Evolutionary conservation across 2,797 vertebrate genomes (phyloP).

Genomic region (Lophura swinhoii): DNA sequence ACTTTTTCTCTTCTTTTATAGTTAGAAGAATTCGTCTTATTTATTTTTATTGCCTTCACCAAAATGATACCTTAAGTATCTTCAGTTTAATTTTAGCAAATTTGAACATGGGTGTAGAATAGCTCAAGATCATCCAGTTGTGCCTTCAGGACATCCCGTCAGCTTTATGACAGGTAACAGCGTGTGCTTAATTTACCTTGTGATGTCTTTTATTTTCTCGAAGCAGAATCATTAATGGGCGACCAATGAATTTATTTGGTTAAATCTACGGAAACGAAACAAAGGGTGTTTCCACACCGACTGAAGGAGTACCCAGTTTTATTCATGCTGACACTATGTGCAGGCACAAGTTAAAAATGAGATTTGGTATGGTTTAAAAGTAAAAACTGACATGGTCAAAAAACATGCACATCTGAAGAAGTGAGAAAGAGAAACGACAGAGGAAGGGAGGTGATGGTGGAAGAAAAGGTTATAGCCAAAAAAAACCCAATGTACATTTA

Average conservation of each 20-base stretch:
- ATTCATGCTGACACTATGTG: neutral
- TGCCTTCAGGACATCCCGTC: neutral
- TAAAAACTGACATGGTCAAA: neutral
- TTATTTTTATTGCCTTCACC: neutral
- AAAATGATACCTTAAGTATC: neutral
- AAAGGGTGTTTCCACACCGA: neutral
- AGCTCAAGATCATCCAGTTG: neutral
- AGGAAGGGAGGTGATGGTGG: neutral
- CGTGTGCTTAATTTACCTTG: neutral
- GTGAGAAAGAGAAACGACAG: neutral
- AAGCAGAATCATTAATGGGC: neutral
- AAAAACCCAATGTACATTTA: neutral
- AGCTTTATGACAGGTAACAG: neutral
- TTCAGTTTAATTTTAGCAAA: neutral
- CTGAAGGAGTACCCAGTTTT: neutral
- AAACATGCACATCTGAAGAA: rapidly evolving
- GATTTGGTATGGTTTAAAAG: neutral
- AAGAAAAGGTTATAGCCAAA: neutral
- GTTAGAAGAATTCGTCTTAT: neutral
- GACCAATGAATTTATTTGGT: neutral
- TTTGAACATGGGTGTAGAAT: neutral
- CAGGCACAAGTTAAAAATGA: neutral
- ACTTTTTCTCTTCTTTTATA: neutral
- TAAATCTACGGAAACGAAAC: neutral
- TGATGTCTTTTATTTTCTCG: too few relatives aligned